Base-by-base conservation (phyloP, 2,113 vertebrate species). In the Tetrao urogallus region DNA sequence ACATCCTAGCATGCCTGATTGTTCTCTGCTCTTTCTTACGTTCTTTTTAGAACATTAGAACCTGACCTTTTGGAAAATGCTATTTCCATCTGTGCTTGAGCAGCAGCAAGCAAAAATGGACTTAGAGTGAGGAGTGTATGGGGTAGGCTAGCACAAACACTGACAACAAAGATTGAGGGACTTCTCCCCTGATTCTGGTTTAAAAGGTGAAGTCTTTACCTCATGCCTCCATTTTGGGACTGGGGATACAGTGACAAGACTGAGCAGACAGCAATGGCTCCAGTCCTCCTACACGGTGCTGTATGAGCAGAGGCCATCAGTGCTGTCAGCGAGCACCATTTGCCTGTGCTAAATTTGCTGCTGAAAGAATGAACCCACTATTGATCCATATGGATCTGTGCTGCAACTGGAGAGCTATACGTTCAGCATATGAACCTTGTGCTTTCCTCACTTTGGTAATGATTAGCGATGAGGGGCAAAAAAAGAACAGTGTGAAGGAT, bases 401-500 rank as follows among this genome's bases (percentile, higher is more conserved):
- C 67, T 89, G 95, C 90, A 63, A 6, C 69, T 32, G 28, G 85
- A 91, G 88, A 88, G 85, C 92, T 90, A 60, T 83, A 66, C 61
- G 45, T 74, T 90, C 91, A 78, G 15, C 70, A 36, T 56, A 13
- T 5, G 82, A 90, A 61, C 45, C 70, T 74, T 30, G 50, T 56
- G n/a, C 60, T 67, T 78, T 63, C 32, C 79, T 93, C 72, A 1
- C 72, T 3, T 20, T 18, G 75, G 52, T 64, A 36, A 57, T 83
- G 84, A 91, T 92, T 86, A 92, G 82, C 67, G 89, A 89, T 24
- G 79, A 86, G 86, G 72, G 57, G 36, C 69, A 86, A 65, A 48
- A 96, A 78, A 89, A 83, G 73, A 88, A 9, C 82, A 83, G 65
- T 4, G 57, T 92, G 95, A 96, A 75, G 91, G 85, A 94, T 94